Conservation (phyloP, 2,797 vertebrate genomes). For the Sus cebifrons region DNA sequence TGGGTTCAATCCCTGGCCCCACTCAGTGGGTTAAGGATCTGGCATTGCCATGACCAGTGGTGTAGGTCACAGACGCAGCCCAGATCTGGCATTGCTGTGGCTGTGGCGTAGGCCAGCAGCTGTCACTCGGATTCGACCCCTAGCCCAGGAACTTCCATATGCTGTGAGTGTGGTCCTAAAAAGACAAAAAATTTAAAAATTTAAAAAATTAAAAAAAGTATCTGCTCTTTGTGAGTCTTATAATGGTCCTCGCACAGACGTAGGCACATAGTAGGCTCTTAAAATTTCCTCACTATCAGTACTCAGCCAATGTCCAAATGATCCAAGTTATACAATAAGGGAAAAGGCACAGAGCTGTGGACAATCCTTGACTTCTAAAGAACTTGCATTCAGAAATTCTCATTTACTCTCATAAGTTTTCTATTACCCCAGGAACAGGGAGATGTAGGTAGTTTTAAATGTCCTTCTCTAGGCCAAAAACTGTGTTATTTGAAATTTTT, state of each 20-base stretch:
- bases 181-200: too few species aligned
- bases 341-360: not conserved
- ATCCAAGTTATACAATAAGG: not conserved
- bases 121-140: too few species aligned
- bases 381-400: not conserved
- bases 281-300: not conserved
- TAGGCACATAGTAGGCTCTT: not conserved
- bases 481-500: not conserved
- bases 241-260: not conserved
- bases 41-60: too few species aligned
- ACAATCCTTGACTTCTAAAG: not conserved
- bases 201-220: too few species aligned
- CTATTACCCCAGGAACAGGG: not conserved
- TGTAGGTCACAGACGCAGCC: too few species aligned
- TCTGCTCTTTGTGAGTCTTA: fast-evolving
- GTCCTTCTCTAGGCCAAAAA: not conserved
- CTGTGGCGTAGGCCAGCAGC: too few species aligned
- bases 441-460: not conserved
- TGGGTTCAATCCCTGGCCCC: too few species aligned
- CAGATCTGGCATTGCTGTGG: too few species aligned
- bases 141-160: too few species aligned
- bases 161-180: too few species aligned
- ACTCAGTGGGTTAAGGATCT: too few species aligned
- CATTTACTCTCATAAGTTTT: not conserved
- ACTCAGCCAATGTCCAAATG: not conserved